Conservation (phyloP, 2,888 invertebrate species). For the Mesopsocus fuscifrons region DNA sequence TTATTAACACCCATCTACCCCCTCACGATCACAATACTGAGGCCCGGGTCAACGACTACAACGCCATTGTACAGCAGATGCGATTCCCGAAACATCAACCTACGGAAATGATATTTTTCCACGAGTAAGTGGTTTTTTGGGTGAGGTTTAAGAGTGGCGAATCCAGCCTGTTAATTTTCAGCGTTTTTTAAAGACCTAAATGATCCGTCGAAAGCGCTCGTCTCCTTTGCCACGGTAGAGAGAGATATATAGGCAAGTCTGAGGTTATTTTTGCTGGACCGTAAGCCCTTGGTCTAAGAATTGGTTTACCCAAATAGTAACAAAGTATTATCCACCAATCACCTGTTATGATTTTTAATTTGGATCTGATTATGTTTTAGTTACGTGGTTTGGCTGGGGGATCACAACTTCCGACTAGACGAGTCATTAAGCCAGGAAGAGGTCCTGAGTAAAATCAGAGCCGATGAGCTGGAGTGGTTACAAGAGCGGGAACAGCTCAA, state of each 20-base stretch:
- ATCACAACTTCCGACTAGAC: conserved; percentile 63
- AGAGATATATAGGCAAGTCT: too few relatives aligned
- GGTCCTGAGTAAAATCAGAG: conserved; percentile 42
- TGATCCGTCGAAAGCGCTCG: too few relatives aligned
- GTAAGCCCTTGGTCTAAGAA: too few relatives aligned
- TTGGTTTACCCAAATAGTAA: too few relatives aligned
- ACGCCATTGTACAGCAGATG: conserved; percentile 67
- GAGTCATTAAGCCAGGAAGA: conserved; percentile 52
- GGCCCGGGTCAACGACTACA: conserved; percentile 76
- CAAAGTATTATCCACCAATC: too few relatives aligned
- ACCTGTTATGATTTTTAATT: too few relatives aligned
- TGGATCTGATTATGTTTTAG: too few relatives aligned
- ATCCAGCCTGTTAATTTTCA: too few relatives aligned
- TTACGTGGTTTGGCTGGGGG: conserved; percentile 84
- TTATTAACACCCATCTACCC: conserved; percentile 78
- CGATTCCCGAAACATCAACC: conserved; percentile 50
- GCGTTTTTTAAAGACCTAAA: too few relatives aligned
- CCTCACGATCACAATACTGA: conserved; percentile 71
- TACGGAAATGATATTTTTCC: conserved; percentile 69
- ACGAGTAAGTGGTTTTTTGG: conserved; percentile 60
- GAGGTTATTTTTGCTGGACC: too few relatives aligned
- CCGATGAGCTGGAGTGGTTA: conserved; percentile 42
- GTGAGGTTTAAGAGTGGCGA: too few relatives aligned
- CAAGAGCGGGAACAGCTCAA: conserved; percentile 58
- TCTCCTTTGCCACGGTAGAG: too few relatives aligned